phyloP scores from a whole-genome alignment of 53 echinoderm and acorn worm genomes.

The Astropecten irregularis region DNA sequence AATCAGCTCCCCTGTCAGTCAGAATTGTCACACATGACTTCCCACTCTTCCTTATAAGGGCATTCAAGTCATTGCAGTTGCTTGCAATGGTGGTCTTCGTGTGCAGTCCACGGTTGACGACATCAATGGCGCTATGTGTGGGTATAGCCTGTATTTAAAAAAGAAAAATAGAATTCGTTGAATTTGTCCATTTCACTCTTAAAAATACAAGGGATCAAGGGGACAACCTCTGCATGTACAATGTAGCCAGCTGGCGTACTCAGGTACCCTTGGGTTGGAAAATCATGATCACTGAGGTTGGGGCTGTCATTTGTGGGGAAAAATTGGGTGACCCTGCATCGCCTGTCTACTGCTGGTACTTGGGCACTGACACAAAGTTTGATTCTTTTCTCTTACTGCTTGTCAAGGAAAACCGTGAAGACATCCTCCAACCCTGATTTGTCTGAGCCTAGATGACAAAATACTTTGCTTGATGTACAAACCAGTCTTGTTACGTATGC shows the following conservation, averaged over 20 bases:
- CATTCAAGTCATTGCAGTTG: constrained; percentile 46
- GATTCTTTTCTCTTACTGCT: not conserved
- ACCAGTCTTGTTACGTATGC: constrained; percentile 37
- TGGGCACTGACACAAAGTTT: no score
- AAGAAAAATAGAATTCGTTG: no score
- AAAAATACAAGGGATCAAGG: no score
- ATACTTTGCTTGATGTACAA: constrained; percentile 55
- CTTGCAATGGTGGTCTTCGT: constrained; percentile 33
- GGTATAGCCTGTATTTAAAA: no score
- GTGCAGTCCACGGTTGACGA: not conserved
- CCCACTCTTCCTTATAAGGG: constrained; percentile 27
- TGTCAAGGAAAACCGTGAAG: constrained; percentile 7
- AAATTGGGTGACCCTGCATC: no score
- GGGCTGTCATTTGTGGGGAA: no score
- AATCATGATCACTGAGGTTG: no score
- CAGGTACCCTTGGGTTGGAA: no score
- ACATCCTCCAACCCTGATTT: constrained; percentile 51
- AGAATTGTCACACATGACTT: not conserved
- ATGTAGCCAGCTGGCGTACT: no score
- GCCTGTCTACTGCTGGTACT: no score
- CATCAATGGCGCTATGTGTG: not conserved
- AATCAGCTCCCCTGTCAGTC: constrained; percentile 48
- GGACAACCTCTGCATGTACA: no score
- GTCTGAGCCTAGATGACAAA: constrained; percentile 49
- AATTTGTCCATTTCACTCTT: no score